Percentiles rank a stretch among this genome's conserved stretches.
Evolutionary conservation across 2,888 invertebrate species (phyloP).

Genomic region (Agrotis clavis): DNA sequence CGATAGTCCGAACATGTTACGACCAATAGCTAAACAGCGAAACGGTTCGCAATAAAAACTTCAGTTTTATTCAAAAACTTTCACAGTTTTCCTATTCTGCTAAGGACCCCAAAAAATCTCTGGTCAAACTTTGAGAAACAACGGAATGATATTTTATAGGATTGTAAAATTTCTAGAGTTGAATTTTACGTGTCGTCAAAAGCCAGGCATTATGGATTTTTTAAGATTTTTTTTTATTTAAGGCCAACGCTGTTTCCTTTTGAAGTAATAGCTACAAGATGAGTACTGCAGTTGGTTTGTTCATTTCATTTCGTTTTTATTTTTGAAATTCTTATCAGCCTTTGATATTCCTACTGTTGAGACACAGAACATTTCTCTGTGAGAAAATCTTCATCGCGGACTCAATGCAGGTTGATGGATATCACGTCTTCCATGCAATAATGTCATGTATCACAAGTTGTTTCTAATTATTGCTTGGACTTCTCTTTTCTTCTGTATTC

Average conservation of each 20-base stretch:
- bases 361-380: background rate
- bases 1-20: constrained; percentile 15
- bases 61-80: constrained; percentile 43
- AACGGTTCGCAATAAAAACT: constrained; percentile 33
- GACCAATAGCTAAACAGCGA: constrained; percentile 16
- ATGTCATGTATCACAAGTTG: too few relatives aligned
- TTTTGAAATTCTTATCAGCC: background rate
- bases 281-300: background rate
- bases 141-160: constrained; percentile 55
- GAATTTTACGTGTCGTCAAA: constrained; percentile 64
- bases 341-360: background rate
- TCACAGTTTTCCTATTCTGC: constrained; percentile 17
- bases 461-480: too few relatives aligned
- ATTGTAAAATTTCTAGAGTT: constrained; percentile 58
- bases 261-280: constrained; percentile 23
- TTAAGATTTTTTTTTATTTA: constrained; percentile 31
- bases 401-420: background rate
- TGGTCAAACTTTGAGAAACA: constrained; percentile 33
- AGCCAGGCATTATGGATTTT: constrained; percentile 43
- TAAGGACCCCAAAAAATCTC: constrained; percentile 26
- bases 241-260: constrained; percentile 23
- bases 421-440: background rate
- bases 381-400: background rate
- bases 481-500: background rate
- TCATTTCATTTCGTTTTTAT: background rate